Evolutionary conservation across 2,113 vertebrate species (phyloP), one percentile per base, ranked within the genome.

Genomic region (Oxyura jamaicensis): DNA sequence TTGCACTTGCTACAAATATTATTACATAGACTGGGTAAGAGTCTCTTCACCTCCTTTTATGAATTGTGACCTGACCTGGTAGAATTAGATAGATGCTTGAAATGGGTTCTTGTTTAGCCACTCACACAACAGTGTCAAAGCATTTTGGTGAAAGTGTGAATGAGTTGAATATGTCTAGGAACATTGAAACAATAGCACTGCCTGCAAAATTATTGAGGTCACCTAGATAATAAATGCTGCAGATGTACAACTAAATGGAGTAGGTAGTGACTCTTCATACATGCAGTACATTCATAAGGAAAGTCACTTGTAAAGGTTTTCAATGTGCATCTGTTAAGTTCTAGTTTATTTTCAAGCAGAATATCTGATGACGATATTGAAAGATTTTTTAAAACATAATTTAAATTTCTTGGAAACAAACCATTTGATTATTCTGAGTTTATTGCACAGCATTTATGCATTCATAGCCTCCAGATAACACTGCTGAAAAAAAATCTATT

Each of bases 381-480:
- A 56, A 48, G 15, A 7, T 18, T 26, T 56, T 58, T 69, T 29
- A 59, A 17, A 72, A 22, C 0, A 29, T 31, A 46, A 74, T 73
- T 85, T 79, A 16, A 48, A n/a, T 71, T 62, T 90, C 31, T 74
- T 66, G 4, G 14, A 90, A 79, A 69, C 1, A 41, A 74, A 62
- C 52, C 0, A 63, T 62, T 76, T 56, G 2, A 35, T 66, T 60
- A 8, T 48, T 69, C 79, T 74, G 36, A 63, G 12, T 11, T 18
- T 55, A 29, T 58, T 69, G 5, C 5, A 15, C 28, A 42, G 1
- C 4, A 52, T 28, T 14, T 79, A 8, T 60, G 11, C 0, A 1
- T 66, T 23, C 22, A 18, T 28, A 52, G n/a, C 21, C 67, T 84
- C 19, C 35, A 65, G 13, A 50, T 75, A 52, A 42, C 12, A 46